Base-by-base conservation (phyloP, 2,113 vertebrate genomes). In the Tachysurus fulvidraco region DNA sequence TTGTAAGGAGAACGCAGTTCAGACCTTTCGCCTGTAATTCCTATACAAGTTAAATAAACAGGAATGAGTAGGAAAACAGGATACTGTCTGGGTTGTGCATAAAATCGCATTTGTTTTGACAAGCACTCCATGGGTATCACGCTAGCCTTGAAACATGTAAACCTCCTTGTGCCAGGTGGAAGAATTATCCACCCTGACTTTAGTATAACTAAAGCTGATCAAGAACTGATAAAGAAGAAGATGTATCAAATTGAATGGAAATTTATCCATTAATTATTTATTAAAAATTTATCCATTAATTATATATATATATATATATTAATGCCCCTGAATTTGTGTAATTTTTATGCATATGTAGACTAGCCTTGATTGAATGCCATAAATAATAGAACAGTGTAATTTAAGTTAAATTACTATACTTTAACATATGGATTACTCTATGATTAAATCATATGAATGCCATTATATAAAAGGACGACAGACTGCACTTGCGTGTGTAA, bases 41-140 rank as follows among this genome's bases (percentile, higher is more conserved):
- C 73, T 64, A 50, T 52, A 30, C 41, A 50, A 74, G 60, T 19
- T 60, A 84, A 60, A 23, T 12, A 69, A 62, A 50, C 36, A 77
- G 60, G 54, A 30, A 85, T 62, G 83, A 60, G 55, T n/a, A 46
- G 23, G 6, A 84, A 46, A 76, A 59, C 55, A 46, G 69, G 71
- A 77, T 76, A 30, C 25, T 50, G 54, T 54, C 71, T 60, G 21
- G 83, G 54, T 57, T 5, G 17, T 0, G 16, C 54, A 60, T 57
- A 14, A 23, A 74, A 46, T 60, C 21, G 2, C 36, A 73, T 59
- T 84, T 36, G 65, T 59, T 57, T 76, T 4, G 11, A 76, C 14
- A 46, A 74, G 36, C 23, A 74, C 64, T 50, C 9, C n/a, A 36
- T 67, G 65, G 8, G 23, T 69, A 69, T 10, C 41, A 83, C 50